Percentiles rank a stretch among this genome's conserved stretches.
phyloP scores from a whole-genome alignment of 2,113 vertebrate species.

The Rhineura floridana region DNA sequence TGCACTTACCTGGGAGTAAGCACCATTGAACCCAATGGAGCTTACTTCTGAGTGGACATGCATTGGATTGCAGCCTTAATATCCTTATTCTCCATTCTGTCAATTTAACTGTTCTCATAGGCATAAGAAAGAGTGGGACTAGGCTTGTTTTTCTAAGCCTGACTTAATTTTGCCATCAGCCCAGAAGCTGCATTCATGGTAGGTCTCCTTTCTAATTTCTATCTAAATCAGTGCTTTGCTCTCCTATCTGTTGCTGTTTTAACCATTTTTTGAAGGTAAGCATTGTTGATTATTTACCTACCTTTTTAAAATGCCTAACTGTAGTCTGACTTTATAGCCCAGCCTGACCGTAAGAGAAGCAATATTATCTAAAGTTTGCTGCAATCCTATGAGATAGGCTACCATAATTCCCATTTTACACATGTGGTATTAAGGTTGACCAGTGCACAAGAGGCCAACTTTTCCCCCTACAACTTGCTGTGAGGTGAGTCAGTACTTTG shows the following conservation, averaged over 20 bases:
- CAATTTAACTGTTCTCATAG: neutral
- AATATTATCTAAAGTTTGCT: neutral
- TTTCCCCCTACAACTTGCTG: neutral
- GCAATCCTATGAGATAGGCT: neutral
- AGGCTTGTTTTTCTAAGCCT: neutral
- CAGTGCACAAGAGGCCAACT: neutral
- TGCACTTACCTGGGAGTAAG: too few species aligned
- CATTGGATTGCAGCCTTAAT: too few species aligned
- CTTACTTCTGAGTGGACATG: too few species aligned
- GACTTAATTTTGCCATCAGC: too few species aligned
- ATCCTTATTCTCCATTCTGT: neutral
- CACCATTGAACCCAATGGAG: too few species aligned
- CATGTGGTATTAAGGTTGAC: neutral
- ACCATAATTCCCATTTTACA: neutral
- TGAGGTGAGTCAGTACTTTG: neutral
- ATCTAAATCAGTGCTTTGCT: neutral
- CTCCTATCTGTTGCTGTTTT: neutral
- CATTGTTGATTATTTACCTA: neutral
- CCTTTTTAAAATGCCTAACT: neutral
- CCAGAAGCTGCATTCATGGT: neutral
- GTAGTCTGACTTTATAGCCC: neutral
- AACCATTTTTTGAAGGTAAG: neutral
- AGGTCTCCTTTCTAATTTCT: too few species aligned
- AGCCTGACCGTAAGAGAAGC: neutral
- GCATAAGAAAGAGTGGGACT: neutral